Evolutionary conservation across 2,888 invertebrate genomes (phyloP).

Genomic region (Hirtodrosophila cameraria): DNA sequence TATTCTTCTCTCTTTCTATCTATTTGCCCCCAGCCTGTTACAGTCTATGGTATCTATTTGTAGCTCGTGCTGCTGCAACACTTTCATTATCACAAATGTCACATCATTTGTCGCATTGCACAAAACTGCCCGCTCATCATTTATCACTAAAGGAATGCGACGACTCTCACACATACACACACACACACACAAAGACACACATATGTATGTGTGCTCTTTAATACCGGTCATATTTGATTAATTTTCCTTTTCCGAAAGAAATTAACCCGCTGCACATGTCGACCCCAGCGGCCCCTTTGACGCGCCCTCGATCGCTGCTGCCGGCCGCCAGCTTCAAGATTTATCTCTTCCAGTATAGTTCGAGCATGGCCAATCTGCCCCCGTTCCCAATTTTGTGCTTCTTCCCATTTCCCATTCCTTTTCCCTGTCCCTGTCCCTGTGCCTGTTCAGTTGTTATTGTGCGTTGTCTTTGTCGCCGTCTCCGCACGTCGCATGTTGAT

Average conservation of each 20-base stretch:
- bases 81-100: conserved; percentile 80
- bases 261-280: conserved; percentile 81
- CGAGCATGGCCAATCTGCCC: conserved; percentile 72
- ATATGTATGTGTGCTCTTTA: conserved; percentile 24
- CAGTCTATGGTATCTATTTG: conserved; percentile 45
- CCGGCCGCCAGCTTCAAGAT: conserved; percentile 67
- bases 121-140: conserved; percentile 76
- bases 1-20: background rate
- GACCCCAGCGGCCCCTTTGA: conserved; percentile 75
- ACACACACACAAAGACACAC: conserved; percentile 20
- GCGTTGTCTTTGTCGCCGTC: conserved; percentile 21
- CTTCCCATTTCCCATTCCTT: conserved; percentile 12
- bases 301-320: conserved; percentile 59
- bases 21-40: background rate
- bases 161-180: conserved; percentile 25
- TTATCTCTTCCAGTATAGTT: conserved; percentile 77
- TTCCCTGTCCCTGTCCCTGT: background rate
- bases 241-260: conserved; percentile 83
- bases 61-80: conserved; percentile 63
- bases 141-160: conserved; percentile 81
- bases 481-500: conserved; percentile 55
- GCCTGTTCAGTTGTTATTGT: conserved; percentile 10
- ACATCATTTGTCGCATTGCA: conserved; percentile 82
- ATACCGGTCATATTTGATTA: conserved; percentile 75
- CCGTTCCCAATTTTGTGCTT: conserved; percentile 1